Base-by-base conservation (phyloP, 2,888 invertebrate species). In the Eupithecia tripunctaria region DNA sequence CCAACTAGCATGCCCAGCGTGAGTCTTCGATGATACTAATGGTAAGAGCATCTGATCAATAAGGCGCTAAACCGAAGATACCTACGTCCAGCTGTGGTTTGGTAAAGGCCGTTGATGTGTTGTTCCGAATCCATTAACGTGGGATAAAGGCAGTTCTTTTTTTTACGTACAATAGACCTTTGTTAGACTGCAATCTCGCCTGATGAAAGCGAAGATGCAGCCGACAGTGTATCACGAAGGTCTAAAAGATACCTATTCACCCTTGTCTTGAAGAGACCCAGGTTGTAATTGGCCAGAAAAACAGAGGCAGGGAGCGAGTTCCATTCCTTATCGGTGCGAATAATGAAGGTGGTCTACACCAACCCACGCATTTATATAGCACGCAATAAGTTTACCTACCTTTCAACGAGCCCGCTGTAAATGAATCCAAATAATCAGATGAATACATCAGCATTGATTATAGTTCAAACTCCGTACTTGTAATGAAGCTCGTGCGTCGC, bases 371-470 rank as follows among this genome's bases (percentile, higher is more conserved):
- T 27, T 15, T 29, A 60, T 29, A 27, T 60, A 2, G 8, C 18
- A 41, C 27, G 21, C 29, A 56, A 25, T 56, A 56, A 56, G 25
- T 25, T 25, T 2, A 4, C 25, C 25, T 2, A 4, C 25, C 25
- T 56, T 41, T 68, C 21, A 21, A 8, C 29, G n/a, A 21, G 14
- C 41, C 69, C 70, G 38, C 69, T 69, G 67, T 71, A 47, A 67
- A 68, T 43, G 36, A 51, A 59, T 69, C 18, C 18, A 56, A 21
- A 51, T 65, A 70, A 71, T 67, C 41, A 47, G 43, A 65, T 51
- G 76, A 68, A 78, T 78, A 59, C 14, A 73, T 78, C 76, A 64
- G 66, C 75, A 79, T 79, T 73, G n/a, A 67, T 75, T 74, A 67
- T 4, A 64, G 77, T 75, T 74, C 72, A 75, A 73, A 77, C 51